Evolutionary conservation across 2,888 invertebrate genomes (phyloP), one percentile per base, ranked within the genome.

Genomic region (Aleiodes leptofemur): DNA sequence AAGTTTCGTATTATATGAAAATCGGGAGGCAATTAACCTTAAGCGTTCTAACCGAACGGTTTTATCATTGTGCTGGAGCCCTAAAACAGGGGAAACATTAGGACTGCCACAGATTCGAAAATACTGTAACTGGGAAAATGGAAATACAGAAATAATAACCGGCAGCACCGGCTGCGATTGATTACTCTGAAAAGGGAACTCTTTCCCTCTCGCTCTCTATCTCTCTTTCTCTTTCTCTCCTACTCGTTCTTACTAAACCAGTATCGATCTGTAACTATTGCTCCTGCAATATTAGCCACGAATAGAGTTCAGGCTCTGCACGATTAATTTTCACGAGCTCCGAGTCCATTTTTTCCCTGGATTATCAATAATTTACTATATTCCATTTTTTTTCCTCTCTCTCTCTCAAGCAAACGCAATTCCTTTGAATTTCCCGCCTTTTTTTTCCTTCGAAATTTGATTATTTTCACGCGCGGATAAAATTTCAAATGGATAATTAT

Each of bases 141-240:
- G 43, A 55, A 70, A 74, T 43, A 71, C 34, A 66, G 51, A 70
- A 48, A 64, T 74, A 74, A 74, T 75, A 75, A 55, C 64, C 56
- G 8, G 8, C 38, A 23, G 74, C 55, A 71, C 55, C 75, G 50
- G 75, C 70, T 75, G 71, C 71, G 66, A 75, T 71, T 75, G 71
- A 75, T 74, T 74, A 55, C 74, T 31, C 59, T 13, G 31, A 69
- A 66, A 48, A 66, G 13, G 16, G 7, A 13, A 29, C n/a, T 68
- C 13, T 68, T 7, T 50, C 23, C 2, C 50, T 51, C 50, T 11
- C 29, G n/a, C n/a, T n/a, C n/a, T n/a, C n/a, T n/a, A n/a, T 68
- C 13, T 68, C n/a, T 50, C 29, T 8, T 29, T 51, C 50, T 13
- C 29, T 34, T 34, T 34, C 34, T 34, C 4, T 6, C 6, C 5